Conservation (phyloP, 2,888 invertebrate genomes). For the Phasia obesa region DNA sequence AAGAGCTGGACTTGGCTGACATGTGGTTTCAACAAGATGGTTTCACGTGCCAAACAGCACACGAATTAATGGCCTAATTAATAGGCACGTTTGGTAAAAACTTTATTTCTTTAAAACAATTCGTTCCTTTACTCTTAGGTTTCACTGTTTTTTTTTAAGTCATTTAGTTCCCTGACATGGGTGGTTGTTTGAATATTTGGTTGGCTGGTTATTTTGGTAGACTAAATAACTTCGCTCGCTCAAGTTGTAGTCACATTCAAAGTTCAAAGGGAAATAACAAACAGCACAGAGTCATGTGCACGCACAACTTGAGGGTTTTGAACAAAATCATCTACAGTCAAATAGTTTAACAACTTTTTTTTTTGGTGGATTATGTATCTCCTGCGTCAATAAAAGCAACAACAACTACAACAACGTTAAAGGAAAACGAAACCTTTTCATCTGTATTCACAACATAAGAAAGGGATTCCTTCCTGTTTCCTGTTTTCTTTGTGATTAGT, state of each 20-base stretch:
- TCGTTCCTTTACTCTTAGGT: constrained; percentile 6
- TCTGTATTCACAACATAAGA: constrained; percentile 15
- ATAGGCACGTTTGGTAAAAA: too few species aligned
- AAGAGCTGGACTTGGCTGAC: too few species aligned
- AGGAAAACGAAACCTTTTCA: constrained; percentile 32
- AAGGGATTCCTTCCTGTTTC: constrained; percentile 28
- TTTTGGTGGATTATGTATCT: background rate
- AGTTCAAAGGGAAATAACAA: constrained; percentile 61
- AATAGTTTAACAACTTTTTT: constrained; percentile 38
- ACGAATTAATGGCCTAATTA: too few species aligned
- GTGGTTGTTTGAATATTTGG: constrained; percentile 21
- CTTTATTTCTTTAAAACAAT: background rate
- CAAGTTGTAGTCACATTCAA: constrained; percentile 8
- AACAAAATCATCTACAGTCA: constrained; percentile 31
- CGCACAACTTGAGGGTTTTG: constrained; percentile 78
- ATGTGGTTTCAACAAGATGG: too few species aligned
- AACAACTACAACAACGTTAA: constrained; percentile 36
- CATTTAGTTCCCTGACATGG: constrained; percentile 65
- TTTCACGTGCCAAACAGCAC: too few species aligned
- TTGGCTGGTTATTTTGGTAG: constrained; percentile 34
- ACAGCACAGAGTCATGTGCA: constrained; percentile 77
- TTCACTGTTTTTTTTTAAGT: constrained; percentile 48
- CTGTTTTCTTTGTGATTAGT: constrained; percentile 19
- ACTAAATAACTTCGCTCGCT: constrained; percentile 30
- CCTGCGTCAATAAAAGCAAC: constrained; percentile 19